phyloP scores from a whole-genome alignment of 2,113 vertebrate genomes.

The Psilopogon haemacephalus region DNA sequence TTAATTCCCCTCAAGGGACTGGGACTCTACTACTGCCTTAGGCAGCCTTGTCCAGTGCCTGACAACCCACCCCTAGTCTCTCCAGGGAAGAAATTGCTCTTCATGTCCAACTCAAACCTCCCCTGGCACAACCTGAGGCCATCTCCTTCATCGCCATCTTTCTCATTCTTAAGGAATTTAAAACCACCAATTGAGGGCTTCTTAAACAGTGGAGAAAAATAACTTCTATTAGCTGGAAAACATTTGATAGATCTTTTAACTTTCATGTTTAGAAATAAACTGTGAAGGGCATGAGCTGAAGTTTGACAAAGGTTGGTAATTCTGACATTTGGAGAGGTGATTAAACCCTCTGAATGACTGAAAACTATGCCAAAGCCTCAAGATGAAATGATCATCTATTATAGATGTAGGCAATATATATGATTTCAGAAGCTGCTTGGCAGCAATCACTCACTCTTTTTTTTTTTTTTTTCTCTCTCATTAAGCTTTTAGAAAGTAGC shows the following conservation, averaged over 20 bases:
- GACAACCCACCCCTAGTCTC: too few relatives aligned
- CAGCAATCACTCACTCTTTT: slow-evolving; percentile 15
- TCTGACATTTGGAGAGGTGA: slow-evolving; percentile 14
- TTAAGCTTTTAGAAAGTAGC: slow-evolving; percentile 3
- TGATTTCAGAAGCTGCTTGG: slow-evolving; percentile 7
- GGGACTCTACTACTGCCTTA: too few relatives aligned
- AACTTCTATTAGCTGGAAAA: slow-evolving; percentile 39
- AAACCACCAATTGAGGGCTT: slow-evolving; percentile 39
- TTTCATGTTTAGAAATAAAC: slow-evolving; percentile 18
- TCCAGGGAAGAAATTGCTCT: too few relatives aligned
- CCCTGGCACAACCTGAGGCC: too few relatives aligned
- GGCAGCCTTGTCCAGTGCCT: too few relatives aligned
- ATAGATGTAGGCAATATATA: neutral
- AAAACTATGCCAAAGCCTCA: slow-evolving; percentile 5
- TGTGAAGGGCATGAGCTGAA: neutral
- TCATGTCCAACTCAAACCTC: too few relatives aligned
- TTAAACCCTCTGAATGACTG: slow-evolving; percentile 2
- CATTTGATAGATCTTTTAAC: slow-evolving; percentile 17
- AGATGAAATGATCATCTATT: slow-evolving; percentile 32
- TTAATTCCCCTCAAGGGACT: too few relatives aligned
- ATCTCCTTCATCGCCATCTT: neutral
- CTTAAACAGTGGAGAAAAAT: slow-evolving; percentile 45
- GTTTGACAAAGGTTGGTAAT: slow-evolving; percentile 4
- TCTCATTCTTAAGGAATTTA: slow-evolving; percentile 46
- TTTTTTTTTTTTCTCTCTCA: neutral